A percentile compares a stretch with the other conserved stretches of the same genome.
phyloP scores from a whole-genome alignment of 92 coral and sea anemone genomes.

The Palythoa heliodiscus region DNA sequence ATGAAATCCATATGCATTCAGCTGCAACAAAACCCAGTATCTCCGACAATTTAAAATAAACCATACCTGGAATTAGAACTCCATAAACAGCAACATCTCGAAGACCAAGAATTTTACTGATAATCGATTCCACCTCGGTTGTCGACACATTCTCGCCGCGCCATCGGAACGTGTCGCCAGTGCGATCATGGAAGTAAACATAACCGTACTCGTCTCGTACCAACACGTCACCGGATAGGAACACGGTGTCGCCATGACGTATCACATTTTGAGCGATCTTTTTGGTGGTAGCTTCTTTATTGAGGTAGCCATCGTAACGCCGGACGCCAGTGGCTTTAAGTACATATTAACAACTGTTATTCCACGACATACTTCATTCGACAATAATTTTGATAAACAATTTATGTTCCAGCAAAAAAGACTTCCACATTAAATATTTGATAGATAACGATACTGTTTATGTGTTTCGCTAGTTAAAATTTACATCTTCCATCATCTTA shows the following conservation, averaged over 20 bases:
- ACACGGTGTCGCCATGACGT: slow-evolving; percentile 74
- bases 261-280: slow-evolving; percentile 71
- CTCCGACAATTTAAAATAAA: background rate
- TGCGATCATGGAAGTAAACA: slow-evolving; percentile 91
- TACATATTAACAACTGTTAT: background rate
- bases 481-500: no score
- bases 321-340: slow-evolving; percentile 53
- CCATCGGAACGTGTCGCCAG: slow-evolving; percentile 99
- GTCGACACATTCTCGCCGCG: slow-evolving; percentile 99
- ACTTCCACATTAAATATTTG: background rate
- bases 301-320: slow-evolving; percentile 87
- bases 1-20: background rate
- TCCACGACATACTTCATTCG: background rate
- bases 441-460: no score
- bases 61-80: slow-evolving; percentile 75
- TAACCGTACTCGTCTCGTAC: slow-evolving; percentile 86
- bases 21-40: background rate
- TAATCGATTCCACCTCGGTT: slow-evolving; percentile 87
- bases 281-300: slow-evolving; percentile 71
- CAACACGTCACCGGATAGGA: slow-evolving; percentile 86
- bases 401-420: background rate
- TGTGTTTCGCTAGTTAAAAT: no score
- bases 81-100: slow-evolving; percentile 93
- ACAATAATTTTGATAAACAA: background rate
- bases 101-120: slow-evolving; percentile 72